Conservation (phyloP, 2,797 vertebrate species). For the Hoplostethus mediterraneus region DNA sequence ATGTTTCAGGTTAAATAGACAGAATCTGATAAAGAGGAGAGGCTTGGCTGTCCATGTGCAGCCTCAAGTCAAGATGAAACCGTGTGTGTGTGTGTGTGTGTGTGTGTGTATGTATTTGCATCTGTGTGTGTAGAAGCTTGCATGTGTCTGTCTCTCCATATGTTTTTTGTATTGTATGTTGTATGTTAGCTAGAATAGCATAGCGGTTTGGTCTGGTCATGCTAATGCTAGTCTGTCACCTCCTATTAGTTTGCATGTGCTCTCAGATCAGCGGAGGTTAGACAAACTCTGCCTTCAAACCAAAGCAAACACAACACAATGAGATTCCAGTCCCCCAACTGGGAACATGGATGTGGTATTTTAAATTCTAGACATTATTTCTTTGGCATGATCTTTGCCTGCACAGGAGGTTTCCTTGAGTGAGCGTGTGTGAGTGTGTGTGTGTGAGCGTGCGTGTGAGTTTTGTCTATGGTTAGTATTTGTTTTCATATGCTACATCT, state of each 20-base stretch:
- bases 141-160: not conserved
- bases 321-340: conserved; percentile 14
- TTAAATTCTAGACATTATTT: conserved; percentile 15
- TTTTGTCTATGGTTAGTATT: conserved; percentile 4
- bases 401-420: not conserved
- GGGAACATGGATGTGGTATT: conserved; percentile 42
- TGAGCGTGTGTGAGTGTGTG: not conserved
- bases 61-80: not conserved
- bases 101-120: conserved; percentile 1
- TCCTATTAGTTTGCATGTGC: conserved; percentile 33
- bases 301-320: conserved; percentile 49
- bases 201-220: not conserved
- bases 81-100: conserved; percentile 12
- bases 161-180: too few species aligned
- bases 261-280: conserved; percentile 34
- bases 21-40: conserved; percentile 27
- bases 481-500: not conserved
- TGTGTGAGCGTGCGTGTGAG: conserved; percentile 6
- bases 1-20: conserved; percentile 29
- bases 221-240: conserved; percentile 30
- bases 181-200: not conserved
- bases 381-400: conserved; percentile 1
- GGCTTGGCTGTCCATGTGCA: not conserved
- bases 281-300: conserved; percentile 58
- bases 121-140: conserved; percentile 11